Base-by-base conservation (phyloP, 2,888 invertebrate species). In the Micoletzkya japonica region DNA sequence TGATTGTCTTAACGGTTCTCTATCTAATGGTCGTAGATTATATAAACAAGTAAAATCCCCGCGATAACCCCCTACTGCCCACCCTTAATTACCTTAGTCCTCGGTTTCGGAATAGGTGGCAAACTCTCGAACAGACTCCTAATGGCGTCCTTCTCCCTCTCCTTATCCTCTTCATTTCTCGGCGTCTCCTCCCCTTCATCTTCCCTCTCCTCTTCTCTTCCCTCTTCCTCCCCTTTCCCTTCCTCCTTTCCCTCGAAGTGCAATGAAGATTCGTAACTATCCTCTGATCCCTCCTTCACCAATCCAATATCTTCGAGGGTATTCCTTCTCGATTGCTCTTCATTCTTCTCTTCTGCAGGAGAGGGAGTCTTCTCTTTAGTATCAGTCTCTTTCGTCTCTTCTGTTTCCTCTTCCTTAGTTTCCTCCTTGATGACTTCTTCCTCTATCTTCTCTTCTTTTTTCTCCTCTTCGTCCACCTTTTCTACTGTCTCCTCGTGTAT, bases 91-190 rank as follows among this genome's bases (percentile, higher is more conserved):
- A 32, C 37, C 14, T 71, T 59, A 20, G n/a, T 54, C 2, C 64
- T 14, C 6, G 64, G 64, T 54, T 66, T 66, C 28, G 64, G 54
- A 10, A 66, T 66, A 7, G 64, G 64, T 36, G 64, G 64, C 4
- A 66, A 32, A 30, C 24, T 37, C 59, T 24, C 54, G 24, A 54
- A 54, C 54, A 54, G 17, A 24, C 24, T 26, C 17, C 54, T 14
- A 20, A 54, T 54, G 10, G 32, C 61, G 10, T 10, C 30, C 52
- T 36, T 54, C 54, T 66, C 36, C 28, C 17, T 54, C 44, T 66
- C 54, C 28, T 54, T 50, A 17, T 54, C 37, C 6, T 52, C 52
- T n/a, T 52, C 52, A n/a, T 17, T 24, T 4, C 10, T 14, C 7
- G 7, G 32, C 20, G 58, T 24, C n/a, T 58, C n/a, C 20, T 44